A percentile compares a stretch with the other conserved stretches of the same genome.
Conservation (phyloP, 2,113 vertebrate species). For the Etia nguti region DNA sequence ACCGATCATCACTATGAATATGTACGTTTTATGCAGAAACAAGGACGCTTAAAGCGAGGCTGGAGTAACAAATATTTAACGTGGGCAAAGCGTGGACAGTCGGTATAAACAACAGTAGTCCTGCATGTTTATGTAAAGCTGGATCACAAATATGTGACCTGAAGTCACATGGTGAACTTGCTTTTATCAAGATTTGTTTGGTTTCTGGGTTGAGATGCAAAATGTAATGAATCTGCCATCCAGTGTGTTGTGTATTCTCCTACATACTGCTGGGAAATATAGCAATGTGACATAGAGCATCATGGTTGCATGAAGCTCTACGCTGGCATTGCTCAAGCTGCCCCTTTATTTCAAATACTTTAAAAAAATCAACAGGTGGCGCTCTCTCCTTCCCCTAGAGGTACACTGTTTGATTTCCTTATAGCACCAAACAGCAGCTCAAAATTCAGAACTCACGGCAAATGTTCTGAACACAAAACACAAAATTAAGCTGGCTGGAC, state of each 20-base stretch:
- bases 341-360: slow-evolving; percentile 5
- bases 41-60: background rate
- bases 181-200: background rate
- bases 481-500: background rate
- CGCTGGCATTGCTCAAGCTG: background rate
- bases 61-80: background rate
- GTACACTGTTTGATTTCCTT: background rate
- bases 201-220: background rate
- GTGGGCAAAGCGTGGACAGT: background rate
- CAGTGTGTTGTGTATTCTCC: background rate
- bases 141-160: background rate
- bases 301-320: background rate
- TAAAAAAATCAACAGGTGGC: slow-evolving; percentile 46
- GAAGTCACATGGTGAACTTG: background rate
- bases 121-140: background rate
- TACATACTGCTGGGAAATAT: background rate
- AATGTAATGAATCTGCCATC: background rate
- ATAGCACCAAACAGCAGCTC: no score
- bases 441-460: background rate
- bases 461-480: background rate
- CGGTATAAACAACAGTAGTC: background rate
- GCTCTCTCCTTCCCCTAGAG: slow-evolving; percentile 2
- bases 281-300: background rate
- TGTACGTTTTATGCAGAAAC: background rate
- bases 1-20: background rate